Conservation (phyloP, 2,113 vertebrate genomes). For the Toxotes jaculatrix region DNA sequence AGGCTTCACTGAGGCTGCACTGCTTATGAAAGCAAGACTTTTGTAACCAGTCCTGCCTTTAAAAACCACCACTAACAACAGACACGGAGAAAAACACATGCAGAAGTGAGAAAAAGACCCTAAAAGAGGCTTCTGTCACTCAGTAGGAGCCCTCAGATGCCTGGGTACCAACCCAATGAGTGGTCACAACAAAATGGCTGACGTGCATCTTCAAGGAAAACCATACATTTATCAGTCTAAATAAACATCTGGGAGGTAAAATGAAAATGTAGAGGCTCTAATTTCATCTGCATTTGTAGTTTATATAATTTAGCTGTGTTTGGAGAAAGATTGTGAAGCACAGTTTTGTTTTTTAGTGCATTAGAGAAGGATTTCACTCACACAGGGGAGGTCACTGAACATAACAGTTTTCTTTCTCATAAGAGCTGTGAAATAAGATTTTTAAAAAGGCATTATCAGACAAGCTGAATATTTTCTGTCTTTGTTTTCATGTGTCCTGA, state of each 20-base stretch:
- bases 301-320: neutral
- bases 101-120: neutral
- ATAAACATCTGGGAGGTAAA: neutral
- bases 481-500: neutral
- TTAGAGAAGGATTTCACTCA: neutral
- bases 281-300: neutral
- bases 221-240: neutral
- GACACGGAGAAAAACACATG: neutral
- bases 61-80: neutral
- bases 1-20: conserved; percentile 44
- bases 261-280: neutral
- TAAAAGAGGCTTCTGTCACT: neutral
- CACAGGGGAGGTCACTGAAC: neutral
- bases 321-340: neutral
- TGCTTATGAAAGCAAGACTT: conserved; percentile 1
- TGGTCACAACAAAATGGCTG: conserved; percentile 63
- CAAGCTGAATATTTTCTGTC: neutral
- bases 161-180: conserved; percentile 25
- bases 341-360: neutral
- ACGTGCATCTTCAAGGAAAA: conserved; percentile 14
- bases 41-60: neutral
- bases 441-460: neutral
- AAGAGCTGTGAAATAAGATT: neutral
- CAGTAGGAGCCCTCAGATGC: neutral
- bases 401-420: neutral